Percentiles rank a stretch among this genome's conserved stretches.
Conservation (phyloP, 2,113 vertebrate species). For the Onychostruthus taczanowskii region DNA sequence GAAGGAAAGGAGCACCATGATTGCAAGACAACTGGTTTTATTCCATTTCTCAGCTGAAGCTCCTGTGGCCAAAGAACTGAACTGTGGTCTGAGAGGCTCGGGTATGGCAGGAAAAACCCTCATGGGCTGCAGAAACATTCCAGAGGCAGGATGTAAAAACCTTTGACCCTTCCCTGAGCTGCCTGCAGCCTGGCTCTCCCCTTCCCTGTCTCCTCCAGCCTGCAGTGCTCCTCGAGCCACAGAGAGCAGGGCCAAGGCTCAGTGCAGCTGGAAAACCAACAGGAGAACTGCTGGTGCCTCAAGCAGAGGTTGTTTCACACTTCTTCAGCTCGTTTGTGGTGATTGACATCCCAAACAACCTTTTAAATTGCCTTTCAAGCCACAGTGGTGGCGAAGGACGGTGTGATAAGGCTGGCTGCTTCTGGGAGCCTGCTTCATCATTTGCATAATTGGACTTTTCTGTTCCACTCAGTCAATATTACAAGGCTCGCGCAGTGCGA, state of each 20-base stretch:
- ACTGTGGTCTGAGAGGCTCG: accelerated
- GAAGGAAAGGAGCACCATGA: background rate
- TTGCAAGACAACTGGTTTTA: background rate
- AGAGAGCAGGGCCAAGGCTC: background rate
- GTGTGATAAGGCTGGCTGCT: conserved; percentile 37
- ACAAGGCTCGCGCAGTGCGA: background rate
- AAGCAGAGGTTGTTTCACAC: background rate
- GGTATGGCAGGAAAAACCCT: background rate
- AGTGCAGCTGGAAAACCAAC: background rate
- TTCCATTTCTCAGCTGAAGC: background rate
- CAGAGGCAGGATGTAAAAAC: background rate
- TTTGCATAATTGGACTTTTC: conserved; percentile 65
- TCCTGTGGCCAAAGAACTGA: background rate
- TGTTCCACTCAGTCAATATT: conserved; percentile 43
- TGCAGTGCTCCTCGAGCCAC: accelerated
- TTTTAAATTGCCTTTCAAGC: conserved; percentile 47
- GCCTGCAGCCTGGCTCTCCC: background rate
- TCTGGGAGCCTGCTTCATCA: conserved; percentile 6
- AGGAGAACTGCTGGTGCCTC: background rate
- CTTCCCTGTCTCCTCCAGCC: background rate
- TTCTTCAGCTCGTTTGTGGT: conserved; percentile 11
- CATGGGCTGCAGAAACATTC: accelerated
- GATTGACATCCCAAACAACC: conserved; percentile 27
- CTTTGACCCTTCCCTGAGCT: background rate
- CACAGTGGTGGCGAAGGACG: background rate